Base-by-base conservation (phyloP, 1,140 invertebrate genomes). In the Cecropterus lyciades region DNA sequence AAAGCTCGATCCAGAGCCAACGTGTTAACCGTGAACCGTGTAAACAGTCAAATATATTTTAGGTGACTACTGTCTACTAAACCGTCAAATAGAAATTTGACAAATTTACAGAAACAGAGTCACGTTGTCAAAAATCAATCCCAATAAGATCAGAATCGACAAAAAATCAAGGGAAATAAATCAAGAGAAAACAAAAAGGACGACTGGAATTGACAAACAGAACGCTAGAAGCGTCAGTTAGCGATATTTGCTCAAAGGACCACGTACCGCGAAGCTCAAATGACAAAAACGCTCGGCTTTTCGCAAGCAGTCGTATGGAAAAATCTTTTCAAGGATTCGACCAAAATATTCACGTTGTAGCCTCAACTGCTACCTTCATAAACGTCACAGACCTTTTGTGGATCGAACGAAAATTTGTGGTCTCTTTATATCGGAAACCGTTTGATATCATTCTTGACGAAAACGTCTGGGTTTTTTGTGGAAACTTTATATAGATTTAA, bases 331-430 rank as follows among this genome's bases (percentile, higher is more conserved):
- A 3, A 53, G 14, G 53, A 33, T 40, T 56, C 16, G 0, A 0
- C 37, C n/a, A 10, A 56, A 56, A 42, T 43, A 42, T 55, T 55
- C 52, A 42, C 33, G n/a, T 43, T 24, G 16, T 24, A 56, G 33
- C 16, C 30, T 53, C 13, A 16, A 17, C 15, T 55, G 33, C 33
- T 20, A 55, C 33, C 52, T 55, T 15, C 14, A 55, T 55, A n/a
- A 20, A 55, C 15, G 49, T 52, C 49, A 52, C 27, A 52, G 48
- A 33, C 27, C n/a, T 52, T 52, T 52, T 15, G 49, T 52, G 49
- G 20, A 30, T 52, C n/a, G 24, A 52, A 13, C 24, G 49, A 33
- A 30, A 52, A 52, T 27, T 52, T 52, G 49, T 14, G 49, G 27
- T 52, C 3, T 52, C 27, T 48, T 51, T 49, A 13, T 52, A 43